Percentiles rank a stretch among this genome's conserved stretches.
Evolutionary conservation across 2,113 vertebrate genomes (phyloP).

Genomic region (Epinephelus lanceolatus): DNA sequence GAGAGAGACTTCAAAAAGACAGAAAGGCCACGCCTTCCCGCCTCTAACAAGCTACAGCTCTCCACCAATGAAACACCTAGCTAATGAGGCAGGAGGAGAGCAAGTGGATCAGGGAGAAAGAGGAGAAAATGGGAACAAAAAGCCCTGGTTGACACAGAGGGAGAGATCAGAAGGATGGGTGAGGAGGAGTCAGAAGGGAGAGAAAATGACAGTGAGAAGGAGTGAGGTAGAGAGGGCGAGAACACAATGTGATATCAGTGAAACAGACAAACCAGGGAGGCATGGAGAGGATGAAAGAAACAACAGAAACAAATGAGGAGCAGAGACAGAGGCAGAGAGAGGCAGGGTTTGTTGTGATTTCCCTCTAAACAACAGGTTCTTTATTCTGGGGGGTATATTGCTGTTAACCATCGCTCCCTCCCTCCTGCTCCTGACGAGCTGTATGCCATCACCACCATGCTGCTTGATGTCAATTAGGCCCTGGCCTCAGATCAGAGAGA

Average conservation of each 20-base stretch:
- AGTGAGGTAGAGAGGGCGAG: conserved; percentile 17
- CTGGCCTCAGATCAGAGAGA: not conserved
- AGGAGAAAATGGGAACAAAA: conserved; percentile 62
- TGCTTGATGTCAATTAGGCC: conserved; percentile 34
- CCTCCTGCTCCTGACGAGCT: conserved; percentile 27
- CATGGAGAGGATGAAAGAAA: conserved; percentile 58
- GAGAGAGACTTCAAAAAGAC: conserved; percentile 24
- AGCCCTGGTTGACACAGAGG: conserved; percentile 57
- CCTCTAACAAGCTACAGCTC: conserved; percentile 39
- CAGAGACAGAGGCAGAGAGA: conserved; percentile 47
- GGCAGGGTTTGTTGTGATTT: conserved; percentile 56
- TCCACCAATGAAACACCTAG: conserved; percentile 42
- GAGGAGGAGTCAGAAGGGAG: conserved; percentile 53
- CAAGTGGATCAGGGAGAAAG: conserved; percentile 23
- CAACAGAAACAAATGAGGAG: conserved; percentile 19
- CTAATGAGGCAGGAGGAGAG: conserved; percentile 58
- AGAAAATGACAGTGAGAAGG: conserved; percentile 51
- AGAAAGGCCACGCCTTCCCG: conserved; percentile 46
- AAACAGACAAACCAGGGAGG: conserved; percentile 51
- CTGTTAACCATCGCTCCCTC: conserved; percentile 41
- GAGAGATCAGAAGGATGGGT: conserved; percentile 48
- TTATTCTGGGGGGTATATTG: conserved; percentile 62
- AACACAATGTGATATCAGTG: conserved; percentile 68
- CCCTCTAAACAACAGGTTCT: conserved; percentile 70
- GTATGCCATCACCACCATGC: conserved; percentile 56